Base-by-base conservation (phyloP, 2,888 invertebrate species). In the Pollenia labialis region DNA sequence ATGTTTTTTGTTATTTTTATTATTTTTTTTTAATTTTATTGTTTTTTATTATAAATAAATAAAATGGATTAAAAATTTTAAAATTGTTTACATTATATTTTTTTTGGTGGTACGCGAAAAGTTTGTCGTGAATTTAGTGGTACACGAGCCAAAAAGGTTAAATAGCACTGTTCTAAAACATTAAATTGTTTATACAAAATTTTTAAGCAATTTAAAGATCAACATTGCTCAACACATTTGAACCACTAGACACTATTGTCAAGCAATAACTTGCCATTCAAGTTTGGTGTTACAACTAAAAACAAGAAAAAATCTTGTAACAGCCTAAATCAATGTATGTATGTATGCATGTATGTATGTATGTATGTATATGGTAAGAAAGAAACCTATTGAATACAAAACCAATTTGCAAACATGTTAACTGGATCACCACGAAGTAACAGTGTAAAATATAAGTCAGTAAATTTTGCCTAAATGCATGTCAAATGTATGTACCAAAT, bases 401-500 rank as follows among this genome's bases (percentile, higher is more conserved):
- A 85, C 71, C 83, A 88, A 87, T 87, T 87, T 88, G 69, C 87
- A 80, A 88, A 84, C 80, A 85, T 88, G 87, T 86, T 75, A 87
- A 88, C 85, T 87, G 76, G 82, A 84, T 87, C 83, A 86, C 80
- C 83, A 66, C 56, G 66, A 77, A 75, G 71, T 69, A 46, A 18
- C 12, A 48, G 7, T 52, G 12, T 44, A n/a, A 64, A 71, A 64
- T 16, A 1, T 56, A 46, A 23, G 14, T 6, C 42, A 54, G 23
- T 46, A 32, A n/a, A 18, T 79, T 79, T 11, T 69, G 14, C 56
- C 4, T 50, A 2, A 23, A 12, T 56, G 58, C 42, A 14, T 46
- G 58, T 32, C 16, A 32, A 16, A 32, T 12, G 32, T 58, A n/a
- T 44, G 14, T 42, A 7, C 4, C 11, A 32, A 12, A 56, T 56